Evolutionary conservation across 1,140 invertebrate species (phyloP), one percentile per base, ranked within the genome.

Genomic region (Scaptomyza graminum): DNA sequence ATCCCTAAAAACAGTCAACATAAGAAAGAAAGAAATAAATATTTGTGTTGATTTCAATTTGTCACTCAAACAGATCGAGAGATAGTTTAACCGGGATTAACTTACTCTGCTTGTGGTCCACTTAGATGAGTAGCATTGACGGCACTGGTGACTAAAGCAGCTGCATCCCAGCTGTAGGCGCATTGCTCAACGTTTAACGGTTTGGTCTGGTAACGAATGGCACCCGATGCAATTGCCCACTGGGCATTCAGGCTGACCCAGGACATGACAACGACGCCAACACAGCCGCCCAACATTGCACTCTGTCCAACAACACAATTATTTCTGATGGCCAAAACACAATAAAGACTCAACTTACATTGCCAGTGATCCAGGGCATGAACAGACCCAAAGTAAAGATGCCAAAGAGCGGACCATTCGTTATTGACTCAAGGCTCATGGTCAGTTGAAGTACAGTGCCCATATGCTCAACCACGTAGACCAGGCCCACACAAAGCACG

Each of bases 181-280:
- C 96, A 97, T 22, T 95, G 95, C 39, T 95, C 94, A 0, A 94
- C 94, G 11, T 93, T 95, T 5, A 95, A 92, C 0, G 94, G 93
- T 91, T 95, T 96, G 49, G 94, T 94, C 2, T 94, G 92, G 74
- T 94, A 95, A 16, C 84, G 93, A 44, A 94, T 78, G 67, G 93
- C 90, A 3, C 94, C 94, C 11, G 92, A 92, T 0, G 94, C 94
- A 41, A 96, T 95, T 0, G 95, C 94, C 44, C 96, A 92, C 90
- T 97, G 95, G 0, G 96, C 95, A 18, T 96, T 96, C 9, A 97
- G 92, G 31, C 95, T 96, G 49, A 98, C 95, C 96, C 96, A 97
- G 6, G 95, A 94, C 72, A 96, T 94, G 12, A 96, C 92, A 5
- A 93, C 83, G 3, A 97, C 92, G 52, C 95, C 94, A 25, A 93